Evolutionary conservation across 2,797 vertebrate species (phyloP), one percentile per base, ranked within the genome.

Genomic region (Catamblyrhynchus diadema): DNA sequence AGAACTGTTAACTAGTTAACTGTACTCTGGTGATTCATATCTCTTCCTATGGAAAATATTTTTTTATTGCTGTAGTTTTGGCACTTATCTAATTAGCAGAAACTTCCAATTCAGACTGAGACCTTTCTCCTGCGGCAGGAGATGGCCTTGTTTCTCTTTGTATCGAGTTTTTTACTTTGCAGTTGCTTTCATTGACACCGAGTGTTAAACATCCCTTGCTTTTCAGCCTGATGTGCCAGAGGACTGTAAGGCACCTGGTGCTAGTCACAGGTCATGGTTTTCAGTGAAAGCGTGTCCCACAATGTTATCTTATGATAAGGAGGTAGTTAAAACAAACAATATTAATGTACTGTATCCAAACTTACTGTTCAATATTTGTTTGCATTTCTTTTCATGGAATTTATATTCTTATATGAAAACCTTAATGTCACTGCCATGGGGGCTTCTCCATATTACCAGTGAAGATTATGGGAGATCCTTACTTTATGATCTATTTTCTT

Each of bases 261-360:
- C 12, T 69, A 45, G 48, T 30, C 57, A 45, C 74, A 65, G 33
- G 67, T 33, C 18, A 24, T 3, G 24, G n/a, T 92, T 95, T 94
- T 19, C 74, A 70, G 39, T 73, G 86, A 39, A 73, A 88, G 23
- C 28, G 16, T 39, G 12, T 71, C 6, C 2, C 53, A 69, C 47
- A 78, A 28, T 79, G 71, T 88, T 97, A 35, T 82, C 77, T 95
- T 84, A 41, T 39, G 73, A 90, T 91, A 92, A 88, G 44, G 37
- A 70, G n/a, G 50, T 35, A 64, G 72, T 45, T 91, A 87, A 90
- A 92, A 32, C 62, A 93, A 89, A 70, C 22, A 27, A 15, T 72
- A 72, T 70, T 80, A 72, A 65, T 47, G 42, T 61, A 32, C 69
- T 32, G 8, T 60, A 53, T 73, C 62, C 5, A 4, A 94, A 64